Base-by-base conservation (phyloP, 2,797 vertebrate species). In the Tiaroga cobitis region DNA sequence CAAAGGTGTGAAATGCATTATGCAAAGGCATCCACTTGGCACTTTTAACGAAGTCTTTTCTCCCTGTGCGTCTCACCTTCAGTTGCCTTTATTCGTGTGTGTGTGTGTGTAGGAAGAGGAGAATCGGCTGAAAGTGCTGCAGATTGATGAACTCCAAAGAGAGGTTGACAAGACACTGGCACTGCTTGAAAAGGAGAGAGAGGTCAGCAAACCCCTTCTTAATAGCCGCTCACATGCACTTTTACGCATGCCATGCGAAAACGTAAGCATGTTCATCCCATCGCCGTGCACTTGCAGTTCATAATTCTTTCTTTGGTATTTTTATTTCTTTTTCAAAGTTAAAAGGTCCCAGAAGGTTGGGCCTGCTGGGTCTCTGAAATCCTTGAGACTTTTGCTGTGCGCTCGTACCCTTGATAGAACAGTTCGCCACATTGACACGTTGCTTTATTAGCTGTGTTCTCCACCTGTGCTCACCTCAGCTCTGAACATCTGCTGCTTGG, bases 1-100 rank as follows among this genome's bases (percentile, higher is more conserved):
- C 88, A 83, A 83, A 95, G 92, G 94, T 95, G 94, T 93, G 92
- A 95, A 92, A 91, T 94, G 93, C 92, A 93, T 94, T 93, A 95
- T 95, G 94, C 94, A 95, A 94, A 95, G 92, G 89, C 89, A 78
- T 93, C 92, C 91, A 90, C 92, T 87, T 93, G 93, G 95, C 94
- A 95, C 93, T 91, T 93, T 93, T 92, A 92, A 92, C 93, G 91
- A 92, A 91, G 91, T 89, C 91, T 89, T 91, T 89, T 90, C 93
- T 90, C 92, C 91, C 91, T 74, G 84, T 82, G 79, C n/a, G 68
- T 89, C 88, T 91, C 92, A 92, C 92, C 91, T 91, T 84, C 59
- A 68, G 24, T 85, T 77, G 76, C 61, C 70, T 86, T 49, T 82
- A 26, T 84, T 32, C 78, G 51, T 88, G 80, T 89, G 79, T 88